phyloP scores from a whole-genome alignment of 2,113 vertebrate species.

The Eretmochelys imbricata region DNA sequence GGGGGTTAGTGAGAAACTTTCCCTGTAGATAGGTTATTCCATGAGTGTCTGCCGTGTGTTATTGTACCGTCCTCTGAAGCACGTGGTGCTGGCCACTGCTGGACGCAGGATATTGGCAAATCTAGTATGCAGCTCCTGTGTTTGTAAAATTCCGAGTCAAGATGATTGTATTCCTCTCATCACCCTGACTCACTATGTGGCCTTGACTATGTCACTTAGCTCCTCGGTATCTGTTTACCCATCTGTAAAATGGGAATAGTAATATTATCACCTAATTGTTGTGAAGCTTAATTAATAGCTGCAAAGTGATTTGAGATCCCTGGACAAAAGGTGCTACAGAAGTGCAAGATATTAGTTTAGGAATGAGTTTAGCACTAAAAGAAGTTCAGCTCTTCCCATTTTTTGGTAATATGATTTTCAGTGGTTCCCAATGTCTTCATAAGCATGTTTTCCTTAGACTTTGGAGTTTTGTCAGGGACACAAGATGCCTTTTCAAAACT shows the following conservation, averaged over 20 bases:
- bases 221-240: background rate
- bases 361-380: background rate
- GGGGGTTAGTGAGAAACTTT: background rate
- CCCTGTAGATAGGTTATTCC: background rate
- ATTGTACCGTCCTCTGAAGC: background rate
- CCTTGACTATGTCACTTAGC: background rate
- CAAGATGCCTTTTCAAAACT: slow-evolving; percentile 75
- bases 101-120: background rate
- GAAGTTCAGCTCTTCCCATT: background rate
- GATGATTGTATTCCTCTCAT: background rate
- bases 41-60: background rate
- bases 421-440: slow-evolving; percentile 72
- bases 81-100: background rate
- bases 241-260: background rate
- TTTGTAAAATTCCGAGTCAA: background rate
- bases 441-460: slow-evolving; percentile 69
- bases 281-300: background rate
- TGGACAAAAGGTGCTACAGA: background rate
- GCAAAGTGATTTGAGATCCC: background rate
- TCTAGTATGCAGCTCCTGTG: background rate
- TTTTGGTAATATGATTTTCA: slow-evolving; percentile 44
- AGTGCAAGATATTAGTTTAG: background rate
- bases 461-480: slow-evolving; percentile 69
- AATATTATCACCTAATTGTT: background rate
- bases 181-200: background rate